phyloP scores from a whole-genome alignment of 1,140 invertebrate genomes.

The Ditylenchus dipsaci region DNA sequence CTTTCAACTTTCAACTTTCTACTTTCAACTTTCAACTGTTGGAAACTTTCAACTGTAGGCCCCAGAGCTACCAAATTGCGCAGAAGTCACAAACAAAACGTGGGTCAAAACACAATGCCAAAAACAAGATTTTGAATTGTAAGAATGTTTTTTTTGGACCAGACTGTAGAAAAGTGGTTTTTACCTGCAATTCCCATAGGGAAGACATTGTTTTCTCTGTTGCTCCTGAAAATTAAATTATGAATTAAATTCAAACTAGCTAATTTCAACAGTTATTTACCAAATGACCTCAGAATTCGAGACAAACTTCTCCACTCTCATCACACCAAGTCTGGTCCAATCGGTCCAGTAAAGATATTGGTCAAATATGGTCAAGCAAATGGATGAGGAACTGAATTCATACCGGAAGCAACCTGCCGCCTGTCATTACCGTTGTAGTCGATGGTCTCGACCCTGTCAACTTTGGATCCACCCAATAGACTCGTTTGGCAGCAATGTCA shows the following conservation, averaged over 20 bases:
- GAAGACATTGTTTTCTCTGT: constrained; percentile 57
- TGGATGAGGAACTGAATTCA: constrained; percentile 49
- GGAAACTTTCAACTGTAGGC: too few species aligned
- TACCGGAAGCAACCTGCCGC: constrained; percentile 49
- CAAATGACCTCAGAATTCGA: constrained; percentile 47
- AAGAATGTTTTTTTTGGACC: too few species aligned
- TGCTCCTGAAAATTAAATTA: constrained; percentile 28
- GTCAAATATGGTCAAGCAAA: constrained; percentile 57
- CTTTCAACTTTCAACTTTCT: too few species aligned
- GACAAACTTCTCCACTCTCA: constrained; percentile 80
- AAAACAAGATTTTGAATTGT: too few species aligned
- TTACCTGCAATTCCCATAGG: constrained; percentile 53
- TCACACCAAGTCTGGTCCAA: constrained; percentile 84
- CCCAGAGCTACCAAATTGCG: too few species aligned
- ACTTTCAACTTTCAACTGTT: too few species aligned
- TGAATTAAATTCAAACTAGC: neutral
- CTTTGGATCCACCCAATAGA: constrained; percentile 68
- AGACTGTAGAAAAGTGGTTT: too few species aligned
- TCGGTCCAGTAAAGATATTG: constrained; percentile 88
- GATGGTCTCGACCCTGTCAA: constrained; percentile 64
- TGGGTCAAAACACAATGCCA: too few species aligned
- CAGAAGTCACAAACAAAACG: too few species aligned
- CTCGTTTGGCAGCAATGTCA: constrained; percentile 53
- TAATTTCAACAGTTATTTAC: constrained; percentile 6
- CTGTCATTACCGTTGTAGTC: constrained; percentile 62